Conservation (phyloP, 2,113 vertebrate genomes). For the Malurus elegans region DNA sequence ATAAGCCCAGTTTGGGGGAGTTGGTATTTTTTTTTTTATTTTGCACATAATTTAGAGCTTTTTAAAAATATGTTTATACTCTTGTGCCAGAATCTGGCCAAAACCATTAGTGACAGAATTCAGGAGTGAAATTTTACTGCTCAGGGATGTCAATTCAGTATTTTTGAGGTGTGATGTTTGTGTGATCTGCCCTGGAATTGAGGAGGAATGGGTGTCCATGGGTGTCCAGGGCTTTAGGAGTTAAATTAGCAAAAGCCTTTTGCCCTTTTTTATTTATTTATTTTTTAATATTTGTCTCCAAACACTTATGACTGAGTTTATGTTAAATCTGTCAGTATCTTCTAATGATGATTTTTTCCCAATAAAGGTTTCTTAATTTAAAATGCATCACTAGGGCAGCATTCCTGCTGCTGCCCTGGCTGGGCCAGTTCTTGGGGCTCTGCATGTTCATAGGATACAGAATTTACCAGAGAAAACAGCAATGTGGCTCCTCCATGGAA, state of each 20-base stretch:
- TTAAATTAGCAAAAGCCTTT: neutral
- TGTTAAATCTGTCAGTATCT: neutral
- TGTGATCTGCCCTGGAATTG: neutral
- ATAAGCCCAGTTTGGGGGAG: neutral
- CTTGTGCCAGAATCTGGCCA: neutral
- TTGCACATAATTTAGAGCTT: neutral
- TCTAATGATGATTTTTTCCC: neutral
- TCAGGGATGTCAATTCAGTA: neutral
- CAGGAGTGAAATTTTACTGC: neutral
- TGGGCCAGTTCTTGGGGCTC: neutral
- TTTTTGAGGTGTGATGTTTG: neutral
- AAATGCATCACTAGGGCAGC: neutral
- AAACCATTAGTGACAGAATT: neutral
- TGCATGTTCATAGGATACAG: accelerated
- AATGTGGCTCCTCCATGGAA: neutral
- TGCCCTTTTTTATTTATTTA: neutral
- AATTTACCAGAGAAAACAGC: neutral
- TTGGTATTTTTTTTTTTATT: neutral
- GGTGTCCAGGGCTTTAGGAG: neutral
- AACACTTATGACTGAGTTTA: neutral
- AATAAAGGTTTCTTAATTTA: neutral
- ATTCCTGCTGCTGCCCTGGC: neutral
- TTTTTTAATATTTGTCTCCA: neutral
- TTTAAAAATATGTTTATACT: neutral
- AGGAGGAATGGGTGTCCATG: neutral